Evolutionary conservation across 1,140 invertebrate species (phyloP).

Genomic region (Sipha flava): DNA sequence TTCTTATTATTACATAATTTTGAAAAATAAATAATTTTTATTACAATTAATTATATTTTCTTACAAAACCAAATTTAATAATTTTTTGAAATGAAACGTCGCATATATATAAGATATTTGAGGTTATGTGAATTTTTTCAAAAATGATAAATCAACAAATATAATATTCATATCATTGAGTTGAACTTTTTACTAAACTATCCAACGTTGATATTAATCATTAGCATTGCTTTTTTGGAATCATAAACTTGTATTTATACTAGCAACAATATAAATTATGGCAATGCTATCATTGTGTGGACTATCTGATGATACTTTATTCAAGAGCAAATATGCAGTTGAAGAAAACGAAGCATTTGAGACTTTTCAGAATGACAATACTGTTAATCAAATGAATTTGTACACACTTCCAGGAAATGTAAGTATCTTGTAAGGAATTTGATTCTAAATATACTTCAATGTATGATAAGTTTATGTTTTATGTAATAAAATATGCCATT

Average conservation of each 20-base stretch:
- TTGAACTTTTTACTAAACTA: neutral
- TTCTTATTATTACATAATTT: neutral
- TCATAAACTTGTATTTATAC: neutral
- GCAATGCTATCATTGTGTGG: constrained; percentile 24
- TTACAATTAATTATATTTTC: neutral
- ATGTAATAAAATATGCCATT: no score
- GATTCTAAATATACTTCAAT: neutral
- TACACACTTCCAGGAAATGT: constrained; percentile 23
- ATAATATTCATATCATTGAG: neutral
- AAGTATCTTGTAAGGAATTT: neutral
- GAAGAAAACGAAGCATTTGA: constrained; percentile 23
- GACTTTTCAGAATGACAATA: constrained; percentile 1
- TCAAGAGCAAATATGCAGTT: constrained; percentile 6
- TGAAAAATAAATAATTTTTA: neutral
- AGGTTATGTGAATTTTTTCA: neutral
- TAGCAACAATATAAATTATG: neutral
- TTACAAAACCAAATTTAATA: neutral
- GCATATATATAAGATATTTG: neutral
- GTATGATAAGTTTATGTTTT: no score
- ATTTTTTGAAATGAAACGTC: neutral
- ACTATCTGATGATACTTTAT: neutral
- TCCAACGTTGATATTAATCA: no score
- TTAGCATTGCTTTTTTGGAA: no score
- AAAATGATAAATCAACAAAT: constrained; percentile 28
- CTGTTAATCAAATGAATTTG: constrained; percentile 24